These are phyloP conservation scores for Tolmerus cingulatus DNA, from an alignment of 2,888 invertebrate species.

Conservation along the genomic window DNA sequence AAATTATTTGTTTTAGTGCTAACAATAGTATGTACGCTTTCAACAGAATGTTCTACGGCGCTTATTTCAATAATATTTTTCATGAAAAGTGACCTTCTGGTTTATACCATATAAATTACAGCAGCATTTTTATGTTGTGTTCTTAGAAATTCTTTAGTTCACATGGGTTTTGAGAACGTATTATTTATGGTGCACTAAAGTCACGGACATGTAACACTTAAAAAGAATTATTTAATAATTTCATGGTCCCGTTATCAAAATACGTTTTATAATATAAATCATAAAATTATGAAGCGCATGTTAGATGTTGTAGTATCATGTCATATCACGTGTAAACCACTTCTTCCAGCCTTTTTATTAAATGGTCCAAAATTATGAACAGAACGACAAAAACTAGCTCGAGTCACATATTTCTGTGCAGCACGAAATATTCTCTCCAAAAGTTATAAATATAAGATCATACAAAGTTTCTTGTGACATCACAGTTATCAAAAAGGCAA, in stretches of 20 bases:
- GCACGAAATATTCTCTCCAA: slow-evolving; percentile 1
- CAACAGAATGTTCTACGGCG: not conserved
- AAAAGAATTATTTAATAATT: slow-evolving; percentile 9
- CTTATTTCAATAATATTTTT: not conserved
- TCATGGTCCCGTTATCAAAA: slow-evolving; percentile 35
- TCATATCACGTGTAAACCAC: not conserved
- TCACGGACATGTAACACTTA: not conserved
- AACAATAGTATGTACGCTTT: not conserved
- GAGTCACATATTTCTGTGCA: not conserved
- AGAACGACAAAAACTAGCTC: not conserved
- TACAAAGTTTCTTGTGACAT: slow-evolving; percentile 47
- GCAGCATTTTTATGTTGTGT: not conserved
- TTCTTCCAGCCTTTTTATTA: not conserved
- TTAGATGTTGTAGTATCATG: not conserved
- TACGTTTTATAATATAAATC: not conserved
- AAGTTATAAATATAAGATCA: slow-evolving; percentile 29
- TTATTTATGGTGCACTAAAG: not conserved
- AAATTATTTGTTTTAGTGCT: not conserved
- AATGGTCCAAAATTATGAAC: not conserved
- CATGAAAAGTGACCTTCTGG: not conserved
- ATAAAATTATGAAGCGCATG: slow-evolving; percentile 1
- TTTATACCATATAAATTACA: not conserved
- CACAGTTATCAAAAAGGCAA: slow-evolving; percentile 52
- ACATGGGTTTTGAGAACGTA: not conserved
- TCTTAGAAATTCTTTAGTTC: not conserved